Evolutionary conservation across 2,888 invertebrate genomes (phyloP), one percentile per base, ranked within the genome.

Genomic region (Orchesella flavescens): DNA sequence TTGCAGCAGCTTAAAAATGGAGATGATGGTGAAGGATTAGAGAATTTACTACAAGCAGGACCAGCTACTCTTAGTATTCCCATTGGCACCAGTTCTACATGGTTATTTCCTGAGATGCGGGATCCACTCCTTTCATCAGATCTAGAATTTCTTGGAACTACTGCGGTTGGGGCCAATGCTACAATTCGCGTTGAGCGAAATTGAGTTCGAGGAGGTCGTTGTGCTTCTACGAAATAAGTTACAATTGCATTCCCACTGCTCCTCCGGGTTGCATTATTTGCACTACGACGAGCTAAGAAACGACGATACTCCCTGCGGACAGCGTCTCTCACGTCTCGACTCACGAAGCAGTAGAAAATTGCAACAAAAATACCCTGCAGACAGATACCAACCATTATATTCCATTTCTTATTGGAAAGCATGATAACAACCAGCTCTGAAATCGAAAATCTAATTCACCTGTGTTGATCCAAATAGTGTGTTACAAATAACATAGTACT

Each of bases 361-460:
- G 66, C 15, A 4, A 66, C 66, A 44, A 66, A 66, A n/a, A 44
- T 17, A 1, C 66, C 66, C 66, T 66, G 1, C n/a, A n/a, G n/a
- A 34, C 34, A 7, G 34, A 34, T 2, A n/a, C n/a, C n/a, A n/a
- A n/a, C n/a, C n/a, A n/a, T n/a, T n/a, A n/a, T n/a, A n/a, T n/a
- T n/a, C n/a, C n/a, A n/a, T n/a, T n/a, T n/a, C n/a, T n/a, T n/a
- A n/a, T n/a, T n/a, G n/a, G n/a, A n/a, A n/a, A n/a, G n/a, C n/a
- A n/a, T n/a, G n/a, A n/a, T n/a, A n/a, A n/a, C n/a, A n/a, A n/a
- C n/a, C n/a, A n/a, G n/a, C n/a, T n/a, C n/a, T n/a, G n/a, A n/a
- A n/a, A n/a, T 4, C 3, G 7, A 34, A 4, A 34, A 4, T 12
- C 17, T 17, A 12, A n/a, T 1, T 1, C 23, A 63, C 63, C 63